Evolutionary conservation across 2,888 invertebrate species (phyloP).

Genomic region (Agrotis segetum): DNA sequence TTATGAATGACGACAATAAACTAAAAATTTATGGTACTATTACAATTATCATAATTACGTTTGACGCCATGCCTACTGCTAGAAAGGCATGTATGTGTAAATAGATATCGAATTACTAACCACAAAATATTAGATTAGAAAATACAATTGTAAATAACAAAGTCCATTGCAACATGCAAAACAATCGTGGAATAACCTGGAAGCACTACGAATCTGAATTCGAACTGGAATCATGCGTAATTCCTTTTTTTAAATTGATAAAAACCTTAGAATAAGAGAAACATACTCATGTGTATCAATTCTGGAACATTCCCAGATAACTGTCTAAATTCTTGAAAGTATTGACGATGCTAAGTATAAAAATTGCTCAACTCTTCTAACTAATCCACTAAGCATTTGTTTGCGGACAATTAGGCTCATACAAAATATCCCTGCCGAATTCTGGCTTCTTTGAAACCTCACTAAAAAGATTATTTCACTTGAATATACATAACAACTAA

Average conservation of each 20-base stretch:
- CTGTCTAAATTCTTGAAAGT: conserved; percentile 1
- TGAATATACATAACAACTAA: conserved; percentile 72
- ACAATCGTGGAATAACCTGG: neutral
- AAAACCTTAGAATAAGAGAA: neutral
- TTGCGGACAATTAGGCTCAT: conserved; percentile 40
- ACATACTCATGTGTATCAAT: neutral
- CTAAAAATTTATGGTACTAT: conserved; percentile 16
- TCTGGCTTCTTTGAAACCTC: conserved; percentile 32
- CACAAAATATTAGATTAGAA: neutral
- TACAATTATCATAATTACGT: conserved; percentile 4
- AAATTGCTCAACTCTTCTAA: conserved; percentile 35
- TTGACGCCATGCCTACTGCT: conserved; percentile 18
- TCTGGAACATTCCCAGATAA: neutral
- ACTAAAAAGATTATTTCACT: conserved; percentile 61
- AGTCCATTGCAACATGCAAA: neutral
- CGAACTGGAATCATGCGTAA: neutral
- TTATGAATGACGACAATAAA: conserved; percentile 33
- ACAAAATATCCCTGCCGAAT: conserved; percentile 43
- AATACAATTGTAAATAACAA: neutral
- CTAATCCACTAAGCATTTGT: conserved; percentile 44
- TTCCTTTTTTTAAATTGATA: neutral
- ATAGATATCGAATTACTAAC: conserved; percentile 1
- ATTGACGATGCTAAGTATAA: neutral
- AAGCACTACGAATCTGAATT: neutral
- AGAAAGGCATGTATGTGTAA: conserved; percentile 11